These are phyloP conservation scores for Pedetes capensis DNA, from an alignment of 2,113 vertebrate species.

Conservation along the genomic window DNA sequence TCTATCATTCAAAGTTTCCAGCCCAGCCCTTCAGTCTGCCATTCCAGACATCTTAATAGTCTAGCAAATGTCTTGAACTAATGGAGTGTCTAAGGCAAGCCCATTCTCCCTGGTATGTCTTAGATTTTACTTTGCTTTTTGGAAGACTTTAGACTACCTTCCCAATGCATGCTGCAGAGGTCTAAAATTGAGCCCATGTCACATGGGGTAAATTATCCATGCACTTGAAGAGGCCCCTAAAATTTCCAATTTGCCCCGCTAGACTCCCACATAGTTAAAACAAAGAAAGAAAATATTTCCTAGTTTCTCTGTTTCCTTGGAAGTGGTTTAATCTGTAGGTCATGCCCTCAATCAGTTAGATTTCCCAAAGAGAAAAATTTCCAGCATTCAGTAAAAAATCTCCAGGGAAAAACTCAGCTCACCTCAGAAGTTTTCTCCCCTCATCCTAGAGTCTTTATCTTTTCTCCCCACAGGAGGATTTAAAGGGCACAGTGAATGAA, in stretches of 20 bases:
- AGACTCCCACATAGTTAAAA: background rate
- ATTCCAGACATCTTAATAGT: background rate
- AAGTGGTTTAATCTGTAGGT: background rate
- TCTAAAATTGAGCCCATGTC: background rate
- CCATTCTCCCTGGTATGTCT: background rate
- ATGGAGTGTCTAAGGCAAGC: background rate
- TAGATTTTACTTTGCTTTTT: constrained; percentile 17
- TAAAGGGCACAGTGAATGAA: background rate
- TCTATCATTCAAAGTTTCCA: constrained; percentile 1
- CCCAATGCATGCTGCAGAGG: background rate
- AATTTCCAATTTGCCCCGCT: background rate
- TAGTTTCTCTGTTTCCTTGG: background rate
- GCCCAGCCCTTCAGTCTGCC: background rate
- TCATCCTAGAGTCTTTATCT: background rate
- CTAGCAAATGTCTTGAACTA: background rate
- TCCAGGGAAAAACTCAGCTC: background rate
- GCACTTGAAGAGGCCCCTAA: background rate
- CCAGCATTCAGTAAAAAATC: background rate
- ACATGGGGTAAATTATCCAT: background rate
- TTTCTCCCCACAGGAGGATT: too few species aligned
- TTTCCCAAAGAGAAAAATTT: constrained; percentile 16
- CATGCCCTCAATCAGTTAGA: background rate
- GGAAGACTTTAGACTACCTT: background rate
- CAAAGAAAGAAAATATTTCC: background rate
- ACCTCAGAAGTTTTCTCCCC: background rate